Evolutionary conservation across 2,797 vertebrate species (phyloP).

Genomic region (Rhinatrema bivittatum): DNA sequence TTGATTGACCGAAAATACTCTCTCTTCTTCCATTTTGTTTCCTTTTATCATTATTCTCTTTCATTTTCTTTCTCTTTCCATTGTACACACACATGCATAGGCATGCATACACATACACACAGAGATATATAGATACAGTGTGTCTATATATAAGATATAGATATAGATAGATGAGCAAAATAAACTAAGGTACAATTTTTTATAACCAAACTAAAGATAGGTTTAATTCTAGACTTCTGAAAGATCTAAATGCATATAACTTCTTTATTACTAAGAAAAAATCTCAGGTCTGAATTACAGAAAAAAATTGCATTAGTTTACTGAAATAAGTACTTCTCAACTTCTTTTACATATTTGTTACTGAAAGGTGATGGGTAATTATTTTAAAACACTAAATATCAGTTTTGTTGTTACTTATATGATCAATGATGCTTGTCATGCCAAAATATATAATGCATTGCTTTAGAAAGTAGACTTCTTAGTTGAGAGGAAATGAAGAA

Average conservation of each 20-base stretch:
- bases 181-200: constrained; percentile 15
- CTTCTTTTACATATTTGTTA: constrained; percentile 12
- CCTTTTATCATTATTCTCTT: constrained; percentile 25
- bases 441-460: constrained; percentile 20
- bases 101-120: constrained; percentile 1
- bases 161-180: constrained; percentile 34
- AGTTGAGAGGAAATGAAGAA: too few species aligned
- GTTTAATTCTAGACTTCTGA: not conserved
- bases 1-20: constrained; percentile 30
- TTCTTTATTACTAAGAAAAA: constrained; percentile 11
- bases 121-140: too few species aligned
- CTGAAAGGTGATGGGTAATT: constrained; percentile 13
- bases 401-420: constrained; percentile 42
- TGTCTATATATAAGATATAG: too few species aligned
- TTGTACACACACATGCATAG: too few species aligned
- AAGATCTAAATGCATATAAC: not conserved
- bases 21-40: constrained; percentile 27
- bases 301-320: constrained; percentile 13
- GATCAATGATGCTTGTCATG: constrained; percentile 39
- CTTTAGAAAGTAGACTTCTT: too few species aligned
- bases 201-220: constrained; percentile 26
- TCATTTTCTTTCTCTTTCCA: constrained; percentile 26
- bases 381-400: constrained; percentile 24
- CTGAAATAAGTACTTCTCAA: constrained; percentile 7
- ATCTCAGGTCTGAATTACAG: constrained; percentile 8